A percentile compares a stretch with the other conserved stretches of the same genome.
Conservation (phyloP, 92 coral and sea anemone species). For the Isaurus tuberculatus region DNA sequence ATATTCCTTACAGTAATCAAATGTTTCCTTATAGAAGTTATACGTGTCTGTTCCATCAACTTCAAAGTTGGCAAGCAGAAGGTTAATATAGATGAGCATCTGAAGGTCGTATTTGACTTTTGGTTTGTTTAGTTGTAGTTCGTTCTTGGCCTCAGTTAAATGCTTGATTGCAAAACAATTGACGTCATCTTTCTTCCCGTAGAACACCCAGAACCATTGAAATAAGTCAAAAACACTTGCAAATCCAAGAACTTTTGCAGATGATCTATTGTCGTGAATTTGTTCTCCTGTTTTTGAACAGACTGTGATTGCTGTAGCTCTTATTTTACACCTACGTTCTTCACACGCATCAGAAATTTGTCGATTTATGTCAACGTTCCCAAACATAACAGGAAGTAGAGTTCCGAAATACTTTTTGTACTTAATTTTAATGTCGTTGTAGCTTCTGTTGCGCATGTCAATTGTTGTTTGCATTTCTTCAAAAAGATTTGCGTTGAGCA, state of each 20-base stretch:
- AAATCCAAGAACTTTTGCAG: slow-evolving; percentile 37
- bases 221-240: slow-evolving; percentile 30
- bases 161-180: slow-evolving; percentile 2
- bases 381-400: not conserved
- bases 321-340: slow-evolving; percentile 25
- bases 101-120: slow-evolving; percentile 22
- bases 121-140: slow-evolving; percentile 2
- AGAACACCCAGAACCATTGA: slow-evolving; percentile 40
- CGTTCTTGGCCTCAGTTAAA: slow-evolving; percentile 17
- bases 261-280: slow-evolving; percentile 32
- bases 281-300: slow-evolving; percentile 27
- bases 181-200: slow-evolving; percentile 19
- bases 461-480: slow-evolving; percentile 35
- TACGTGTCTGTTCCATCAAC: slow-evolving; percentile 2
- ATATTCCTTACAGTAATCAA: slow-evolving; percentile 41
- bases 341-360: slow-evolving; percentile 21
- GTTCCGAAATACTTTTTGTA: slow-evolving; percentile 44
- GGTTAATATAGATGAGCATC: slow-evolving; percentile 37
- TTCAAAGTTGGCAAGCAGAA: slow-evolving; percentile 36
- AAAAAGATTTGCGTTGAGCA: slow-evolving; percentile 23
- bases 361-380: not conserved
- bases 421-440: slow-evolving; percentile 43
- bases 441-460: slow-evolving; percentile 45
- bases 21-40: slow-evolving; percentile 19
- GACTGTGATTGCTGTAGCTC: slow-evolving; percentile 33